phyloP scores from a whole-genome alignment of 2,888 invertebrate species.

The Cremastinae sp. region DNA sequence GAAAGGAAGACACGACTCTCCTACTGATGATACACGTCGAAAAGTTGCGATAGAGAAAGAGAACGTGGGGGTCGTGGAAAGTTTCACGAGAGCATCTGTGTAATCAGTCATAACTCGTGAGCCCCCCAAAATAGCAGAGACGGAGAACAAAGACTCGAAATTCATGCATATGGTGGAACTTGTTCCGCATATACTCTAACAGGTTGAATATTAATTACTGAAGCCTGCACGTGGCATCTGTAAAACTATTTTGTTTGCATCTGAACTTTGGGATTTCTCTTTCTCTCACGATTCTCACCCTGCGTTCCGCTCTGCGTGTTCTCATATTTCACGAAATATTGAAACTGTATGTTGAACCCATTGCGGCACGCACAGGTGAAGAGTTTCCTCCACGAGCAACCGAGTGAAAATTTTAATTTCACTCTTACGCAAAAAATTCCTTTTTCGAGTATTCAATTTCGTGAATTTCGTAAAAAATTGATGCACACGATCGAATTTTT shows the following conservation, averaged over 20 bases:
- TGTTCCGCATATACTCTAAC: conserved; percentile 53
- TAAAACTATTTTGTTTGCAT: conserved; percentile 56
- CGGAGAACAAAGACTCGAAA: conserved; percentile 54
- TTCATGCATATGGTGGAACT: conserved; percentile 58
- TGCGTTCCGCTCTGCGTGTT: not conserved
- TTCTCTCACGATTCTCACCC: conserved; percentile 13
- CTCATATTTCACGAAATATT: conserved; percentile 56
- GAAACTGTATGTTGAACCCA: conserved; percentile 41
- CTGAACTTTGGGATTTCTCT: conserved; percentile 30
- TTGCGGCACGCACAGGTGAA: not conserved
- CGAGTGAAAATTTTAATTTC: no score
- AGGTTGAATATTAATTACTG: conserved; percentile 61
- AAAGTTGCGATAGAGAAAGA: conserved; percentile 37
- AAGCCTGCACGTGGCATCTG: conserved; percentile 52
- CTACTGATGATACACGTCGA: conserved; percentile 35
- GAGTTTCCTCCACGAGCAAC: conserved; percentile 1
- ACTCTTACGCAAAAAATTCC: no score
- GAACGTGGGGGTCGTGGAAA: conserved; percentile 24
- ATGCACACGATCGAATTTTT: not conserved
- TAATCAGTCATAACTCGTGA: conserved; percentile 56
- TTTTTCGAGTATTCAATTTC: no score
- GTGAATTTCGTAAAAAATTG: not conserved
- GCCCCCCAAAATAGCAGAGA: conserved; percentile 9
- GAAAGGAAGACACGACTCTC: conserved; percentile 10
- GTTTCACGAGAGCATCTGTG: conserved; percentile 42